Evolutionary conservation across 1,140 invertebrate genomes (phyloP), one percentile per base, ranked within the genome.

Genomic region (Papilio helenus): DNA sequence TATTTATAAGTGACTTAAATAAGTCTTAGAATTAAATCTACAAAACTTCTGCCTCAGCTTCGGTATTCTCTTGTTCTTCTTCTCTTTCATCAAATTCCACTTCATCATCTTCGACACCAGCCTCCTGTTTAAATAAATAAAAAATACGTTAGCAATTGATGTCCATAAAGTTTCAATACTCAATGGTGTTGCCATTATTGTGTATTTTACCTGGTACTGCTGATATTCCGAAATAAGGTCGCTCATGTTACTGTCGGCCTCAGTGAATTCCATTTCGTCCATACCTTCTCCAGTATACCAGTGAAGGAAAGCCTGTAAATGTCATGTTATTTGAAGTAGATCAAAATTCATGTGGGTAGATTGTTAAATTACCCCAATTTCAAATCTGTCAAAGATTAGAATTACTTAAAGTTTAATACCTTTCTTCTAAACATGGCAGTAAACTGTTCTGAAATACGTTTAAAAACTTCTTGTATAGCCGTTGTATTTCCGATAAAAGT

Each of bases 181-280:
- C 14, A 65, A 65, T 5, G 10, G 12, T 29, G 23, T 12, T 26
- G 61, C 23, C 1, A 29, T 65, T 7, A 29, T 26, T 14, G 1
- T 23, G 9, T 26, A 23, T 14, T 26, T 65, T 65, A 65, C 97
- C 92, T 98, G 97, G 93, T 98, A 98, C 90, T 98, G 98, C 90
- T 98, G 98, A 87, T 98, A 98, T 90, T 98, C 98, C 0, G 97
- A 97, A 29, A 98, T 97, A 77, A 98, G 92, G 89, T 98, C 98
- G 86, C 97, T 97, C 97, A 98, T 98, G 95, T 98, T 98, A 78
- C 95, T 96, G 61, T 96, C 96, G 0, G 96, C 96, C 80, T 96
- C 97, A 83, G 96, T 97, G 94, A 96, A 96, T 86, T 96, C 96
- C 96, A 96, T 96, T 91, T 98, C 97, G 80, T 97, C 97, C 95